Percentiles rank a stretch among this genome's conserved stretches.
These are phyloP conservation scores for Loripinus fragilis DNA, from an alignment of 2,888 invertebrate genomes.

Conservation along the genomic window DNA sequence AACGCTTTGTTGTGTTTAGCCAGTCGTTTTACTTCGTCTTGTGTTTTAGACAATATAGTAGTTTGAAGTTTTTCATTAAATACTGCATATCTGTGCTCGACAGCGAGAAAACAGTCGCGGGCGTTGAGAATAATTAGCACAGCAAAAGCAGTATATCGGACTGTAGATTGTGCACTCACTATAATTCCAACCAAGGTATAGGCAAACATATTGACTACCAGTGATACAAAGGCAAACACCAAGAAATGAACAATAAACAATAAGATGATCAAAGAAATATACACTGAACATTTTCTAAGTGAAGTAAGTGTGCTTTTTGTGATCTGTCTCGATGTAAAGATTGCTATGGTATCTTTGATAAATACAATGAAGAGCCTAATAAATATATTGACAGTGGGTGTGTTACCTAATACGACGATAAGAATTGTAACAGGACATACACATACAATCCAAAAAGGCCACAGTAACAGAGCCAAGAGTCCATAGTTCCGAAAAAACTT, in stretches of 20 bases:
- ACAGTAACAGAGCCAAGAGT: constrained; percentile 14
- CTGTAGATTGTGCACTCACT: neutral
- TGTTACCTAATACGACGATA: neutral
- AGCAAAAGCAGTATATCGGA: constrained; percentile 1
- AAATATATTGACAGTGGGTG: neutral
- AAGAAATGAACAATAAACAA: constrained; percentile 5
- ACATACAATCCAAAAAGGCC: constrained; percentile 20
- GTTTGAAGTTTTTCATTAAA: constrained; percentile 20
- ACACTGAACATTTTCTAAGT: neutral
- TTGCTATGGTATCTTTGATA: neutral
- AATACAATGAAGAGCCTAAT: neutral
- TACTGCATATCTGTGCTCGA: constrained; percentile 1
- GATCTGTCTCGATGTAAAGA: neutral
- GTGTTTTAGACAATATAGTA: neutral
- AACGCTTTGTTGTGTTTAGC: neutral
- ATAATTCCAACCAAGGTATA: neutral
- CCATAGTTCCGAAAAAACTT: constrained; percentile 17
- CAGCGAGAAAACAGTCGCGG: neutral
- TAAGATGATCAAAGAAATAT: neutral
- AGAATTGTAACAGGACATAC: neutral
- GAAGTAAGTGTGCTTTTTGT: neutral
- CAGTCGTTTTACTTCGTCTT: neutral
- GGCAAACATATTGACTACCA: neutral
- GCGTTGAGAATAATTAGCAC: constrained; percentile 15
- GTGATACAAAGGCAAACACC: constrained; percentile 1